Evolutionary conservation across 2,888 invertebrate species (phyloP), one percentile per base, ranked within the genome.

Genomic region (Isoperla grammatica): DNA sequence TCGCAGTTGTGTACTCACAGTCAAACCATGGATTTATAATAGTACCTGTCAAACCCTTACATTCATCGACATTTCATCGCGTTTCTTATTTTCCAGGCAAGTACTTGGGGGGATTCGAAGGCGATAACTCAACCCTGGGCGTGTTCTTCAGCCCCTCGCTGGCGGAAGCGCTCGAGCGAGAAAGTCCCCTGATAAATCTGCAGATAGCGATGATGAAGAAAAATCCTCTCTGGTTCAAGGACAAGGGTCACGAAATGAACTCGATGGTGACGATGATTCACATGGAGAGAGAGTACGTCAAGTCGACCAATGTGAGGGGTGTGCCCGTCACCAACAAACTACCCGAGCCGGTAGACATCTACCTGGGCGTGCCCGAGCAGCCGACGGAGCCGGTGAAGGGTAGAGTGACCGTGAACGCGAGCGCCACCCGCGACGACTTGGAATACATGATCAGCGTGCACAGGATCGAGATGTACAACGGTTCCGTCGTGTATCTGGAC

Each of bases 211-310:
- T 43, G 17, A 43, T 29, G 2, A 15, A 5, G 15, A 23, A 22
- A 11, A 59, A 59, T 20, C 59, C 59, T 11, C 40, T 59, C 17
- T 11, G 29, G 37, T 59, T 45, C 45, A 55, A 55, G 22, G 37
- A 35, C 12, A 37, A 55, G 20, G 17, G 22, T 4, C 22, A 53
- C 11, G 54, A 54, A 15, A 15, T 46, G n/a, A 59, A 59, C 40
- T 29, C 29, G 4, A 29, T 29, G 6, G 12, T 59, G 29, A 9
- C 22, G 23, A 8, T 40, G 2, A 11, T 37, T 12, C 4, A 54
- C 9, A 15, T 35, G 22, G 45, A 55, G 12, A 6, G 49, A 35
- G 2, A 29, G 1, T n/a, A 29, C n/a, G 39, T 13, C 2, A 43
- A 42, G n/a, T 5, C 4, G 23, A n/a, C 12, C 17, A 12, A n/a